Evolutionary conservation across 92 coral and sea anemone genomes (phyloP), one percentile per base, ranked within the genome.

Genomic region (Plumapathes pennacea): DNA sequence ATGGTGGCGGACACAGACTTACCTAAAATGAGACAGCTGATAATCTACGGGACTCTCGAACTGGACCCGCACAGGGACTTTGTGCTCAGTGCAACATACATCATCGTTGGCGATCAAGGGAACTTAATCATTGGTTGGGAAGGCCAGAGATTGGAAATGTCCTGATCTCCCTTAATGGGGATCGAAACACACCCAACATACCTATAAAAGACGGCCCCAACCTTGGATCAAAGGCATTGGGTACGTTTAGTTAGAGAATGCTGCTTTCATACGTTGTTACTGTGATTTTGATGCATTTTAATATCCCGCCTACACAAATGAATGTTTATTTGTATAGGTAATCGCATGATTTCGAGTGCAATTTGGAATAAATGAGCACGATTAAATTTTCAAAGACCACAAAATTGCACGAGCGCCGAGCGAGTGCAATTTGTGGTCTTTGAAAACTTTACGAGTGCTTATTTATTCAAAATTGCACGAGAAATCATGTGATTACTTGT

Each of bases 181-280:
- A 76, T 70, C 76, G 83, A 84, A 46, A 76, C 54, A 76, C 89
- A 48, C 89, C 83, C 57, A 84, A 82, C 44, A 60, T 82, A 74
- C 66, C 67, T 57, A 25, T 82, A 15, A 76, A 67, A 5, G 55
- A 50, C 8, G 89, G 84, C 28, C 83, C 84, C 15, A 82, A 69
- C 42, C 64, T 82, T 44, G 89, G 89, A 25, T 68, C 80, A 32
- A 82, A 82, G 44, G 76, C 80, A 2, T 50, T 82, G 9, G 89
- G 81, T 74, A 48, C 11, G 61, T 11, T 26, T 13, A 29, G 45
- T 1, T 20, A 5, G 4, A 12, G 40, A 14, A 11, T 41, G 5
- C 21, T 41, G 4, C n/a, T n/a, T n/a, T n/a, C n/a, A n/a, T n/a
- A n/a, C n/a, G n/a, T n/a, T n/a, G n/a, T n/a, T n/a, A n/a, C n/a